Conservation (phyloP, 53 echinoderm and acorn worm genomes). For the Temnopleurus reevesii region DNA sequence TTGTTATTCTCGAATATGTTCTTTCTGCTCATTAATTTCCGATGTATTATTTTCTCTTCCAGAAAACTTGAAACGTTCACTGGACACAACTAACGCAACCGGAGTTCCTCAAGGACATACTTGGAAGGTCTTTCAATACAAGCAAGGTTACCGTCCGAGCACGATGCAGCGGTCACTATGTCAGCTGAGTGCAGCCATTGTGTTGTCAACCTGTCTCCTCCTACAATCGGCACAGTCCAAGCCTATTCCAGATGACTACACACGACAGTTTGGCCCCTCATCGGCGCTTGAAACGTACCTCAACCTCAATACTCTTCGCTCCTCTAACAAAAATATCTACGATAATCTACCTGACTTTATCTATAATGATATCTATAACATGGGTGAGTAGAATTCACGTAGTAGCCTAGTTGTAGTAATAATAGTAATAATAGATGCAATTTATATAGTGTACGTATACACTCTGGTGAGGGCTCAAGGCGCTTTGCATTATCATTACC, state of each 20-base stretch:
- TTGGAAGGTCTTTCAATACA: neutral
- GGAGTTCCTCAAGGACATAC: no score
- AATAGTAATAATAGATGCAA: no score
- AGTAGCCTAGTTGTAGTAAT: no score
- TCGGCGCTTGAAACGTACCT: neutral
- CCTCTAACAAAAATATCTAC: neutral
- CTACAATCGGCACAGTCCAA: neutral
- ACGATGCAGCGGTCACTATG: conserved; percentile 31
- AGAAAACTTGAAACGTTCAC: no score
- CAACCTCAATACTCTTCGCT: neutral
- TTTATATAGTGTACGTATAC: no score
- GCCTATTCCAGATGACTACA: neutral
- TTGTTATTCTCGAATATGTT: no score
- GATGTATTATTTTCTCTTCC: no score
- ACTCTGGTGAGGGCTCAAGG: no score
- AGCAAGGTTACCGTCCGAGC: neutral
- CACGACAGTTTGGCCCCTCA: neutral
- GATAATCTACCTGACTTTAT: neutral
- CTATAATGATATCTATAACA: neutral
- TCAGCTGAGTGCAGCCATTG: conserved; percentile 27
- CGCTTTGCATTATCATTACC: no score
- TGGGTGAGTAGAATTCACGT: conserved; percentile 1
- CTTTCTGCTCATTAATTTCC: no score
- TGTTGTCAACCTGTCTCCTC: neutral
- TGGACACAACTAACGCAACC: no score